Conservation (phyloP, 1,140 invertebrate genomes). For the Dolichoris vasculosae region DNA sequence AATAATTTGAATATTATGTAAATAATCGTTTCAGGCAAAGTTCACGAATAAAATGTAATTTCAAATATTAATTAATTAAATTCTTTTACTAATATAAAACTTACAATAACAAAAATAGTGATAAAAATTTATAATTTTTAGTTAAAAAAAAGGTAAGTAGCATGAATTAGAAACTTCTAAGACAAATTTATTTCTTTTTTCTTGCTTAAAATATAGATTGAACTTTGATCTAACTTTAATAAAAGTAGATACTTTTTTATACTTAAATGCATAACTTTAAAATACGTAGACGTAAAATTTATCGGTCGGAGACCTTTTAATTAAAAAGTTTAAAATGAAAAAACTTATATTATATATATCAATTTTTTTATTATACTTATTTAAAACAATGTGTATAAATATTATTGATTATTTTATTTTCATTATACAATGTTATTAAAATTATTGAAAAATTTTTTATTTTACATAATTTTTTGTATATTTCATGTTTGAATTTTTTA, state of each 20-base stretch:
- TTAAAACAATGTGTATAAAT: not conserved
- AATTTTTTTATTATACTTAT: not conserved
- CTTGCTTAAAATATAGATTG: not conserved
- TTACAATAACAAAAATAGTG: too few species aligned
- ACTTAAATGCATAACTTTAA: slow-evolving; percentile 10
- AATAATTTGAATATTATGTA: too few species aligned
- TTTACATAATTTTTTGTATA: too few species aligned
- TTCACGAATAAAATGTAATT: too few species aligned
- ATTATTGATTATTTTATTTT: not conserved
- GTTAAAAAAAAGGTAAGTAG: not conserved
- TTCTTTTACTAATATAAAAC: too few species aligned
- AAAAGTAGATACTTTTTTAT: not conserved
- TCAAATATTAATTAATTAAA: too few species aligned
- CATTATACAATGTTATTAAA: too few species aligned
- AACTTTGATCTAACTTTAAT: not conserved
- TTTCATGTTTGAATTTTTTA: too few species aligned
- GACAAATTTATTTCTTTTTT: not conserved
- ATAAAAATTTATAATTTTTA: too few species aligned
- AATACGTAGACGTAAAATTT: slow-evolving; percentile 4
- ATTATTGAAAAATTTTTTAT: too few species aligned
- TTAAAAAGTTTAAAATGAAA: slow-evolving; percentile 13
- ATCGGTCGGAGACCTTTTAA: not conserved
- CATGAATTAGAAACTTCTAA: not conserved
- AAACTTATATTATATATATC: not conserved
- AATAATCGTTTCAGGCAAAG: too few species aligned